Base-by-base conservation (phyloP, 1,140 invertebrate species). In the Sesamia nonagrioides region DNA sequence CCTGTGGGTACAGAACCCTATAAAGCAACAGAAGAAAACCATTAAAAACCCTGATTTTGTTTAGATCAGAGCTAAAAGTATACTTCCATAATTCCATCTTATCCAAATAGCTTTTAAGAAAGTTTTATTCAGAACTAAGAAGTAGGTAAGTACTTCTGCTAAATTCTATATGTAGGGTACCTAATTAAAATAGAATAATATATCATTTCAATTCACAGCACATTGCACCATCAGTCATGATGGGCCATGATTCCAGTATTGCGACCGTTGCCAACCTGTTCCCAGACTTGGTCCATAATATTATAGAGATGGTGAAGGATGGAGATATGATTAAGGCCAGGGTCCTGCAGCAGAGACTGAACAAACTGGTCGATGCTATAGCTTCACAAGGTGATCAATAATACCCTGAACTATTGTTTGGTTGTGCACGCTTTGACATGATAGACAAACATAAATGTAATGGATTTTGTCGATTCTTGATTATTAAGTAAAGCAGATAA, bases 211-310 rank as follows among this genome's bases (percentile, higher is more conserved):
- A 13, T 94, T 80, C 66, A 27, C 72, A 97, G 96, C 78, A 96
- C 68, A 89, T 97, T 17, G 89, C 95, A 0, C 95, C 95, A 61
- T 96, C 95, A 17, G 95, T 93, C 15, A 86, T 95, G 3, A 83
- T 96, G 21, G 97, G 97, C 35, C 96, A 97, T 84, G 95, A 97
- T 80, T 96, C 96, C 2, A 95, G 95, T 21, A 97, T 97, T 78
- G 94, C 95, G 61, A 96, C 96, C 2, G 95, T 96, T 8, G 91
- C 96, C 4, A 97, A 97, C 82, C 95, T 97, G 60, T 84, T 91
- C 13, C 87, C 88, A 0, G 17, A n/a, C 8, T 56, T 88, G 0
- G 86, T 86, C 1, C 63, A 79, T 0, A 79, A 77, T 0, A 85
- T 91, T 6, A 74, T 90, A 9, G 27, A 81, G 6, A 69, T 80